phyloP scores from a whole-genome alignment of 2,113 vertebrate genomes.

The Lates calcarifer region DNA sequence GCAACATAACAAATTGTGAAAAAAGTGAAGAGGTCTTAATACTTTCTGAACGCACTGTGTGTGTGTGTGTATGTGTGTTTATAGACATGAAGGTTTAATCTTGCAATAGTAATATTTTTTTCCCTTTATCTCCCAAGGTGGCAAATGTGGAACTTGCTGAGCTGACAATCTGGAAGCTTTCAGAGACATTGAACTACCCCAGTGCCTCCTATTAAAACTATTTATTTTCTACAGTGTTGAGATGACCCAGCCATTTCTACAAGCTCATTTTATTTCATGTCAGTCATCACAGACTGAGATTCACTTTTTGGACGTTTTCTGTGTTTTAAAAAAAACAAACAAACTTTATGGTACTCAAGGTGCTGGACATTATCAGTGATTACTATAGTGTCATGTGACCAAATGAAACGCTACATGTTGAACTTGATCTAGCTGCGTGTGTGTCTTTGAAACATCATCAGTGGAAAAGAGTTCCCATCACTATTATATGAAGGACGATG shows the following conservation, averaged over 20 bases:
- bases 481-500: not conserved
- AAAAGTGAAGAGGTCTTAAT: no score
- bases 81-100: no score
- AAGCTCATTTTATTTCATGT: constrained; percentile 35
- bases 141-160: constrained; percentile 74
- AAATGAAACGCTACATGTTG: constrained; percentile 56
- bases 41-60: no score
- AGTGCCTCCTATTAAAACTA: constrained; percentile 88
- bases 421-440: constrained; percentile 6
- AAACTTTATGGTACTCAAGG: constrained; percentile 34
- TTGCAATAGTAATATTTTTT: not conserved
- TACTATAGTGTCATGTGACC: constrained; percentile 45
- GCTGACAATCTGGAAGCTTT: constrained; percentile 87
- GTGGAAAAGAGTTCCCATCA: not conserved
- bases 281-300: constrained; percentile 16
- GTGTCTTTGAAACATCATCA: not conserved
- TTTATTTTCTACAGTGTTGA: constrained; percentile 69
- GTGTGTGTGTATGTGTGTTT: no score
- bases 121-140: constrained; percentile 72
- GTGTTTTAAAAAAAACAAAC: constrained; percentile 35
- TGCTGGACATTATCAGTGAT: constrained; percentile 58
- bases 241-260: constrained; percentile 37
- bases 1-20: no score
- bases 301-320: constrained; percentile 12
- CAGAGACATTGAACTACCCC: constrained; percentile 82